Evolutionary conservation across 1,140 invertebrate genomes (phyloP).

Genomic region (Eumeta japonica): DNA sequence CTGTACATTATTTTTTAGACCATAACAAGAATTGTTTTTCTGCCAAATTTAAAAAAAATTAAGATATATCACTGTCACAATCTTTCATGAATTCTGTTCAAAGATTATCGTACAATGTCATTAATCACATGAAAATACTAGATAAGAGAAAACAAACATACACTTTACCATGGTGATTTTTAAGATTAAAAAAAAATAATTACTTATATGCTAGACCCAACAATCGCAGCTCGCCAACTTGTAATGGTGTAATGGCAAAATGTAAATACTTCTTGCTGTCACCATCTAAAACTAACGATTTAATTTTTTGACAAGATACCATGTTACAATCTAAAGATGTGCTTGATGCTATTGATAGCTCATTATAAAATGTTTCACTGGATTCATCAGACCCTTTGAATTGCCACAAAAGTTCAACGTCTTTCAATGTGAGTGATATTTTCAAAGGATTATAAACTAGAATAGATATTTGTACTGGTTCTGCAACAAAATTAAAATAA

Average conservation of each 20-base stretch:
- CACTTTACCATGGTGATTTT: too few species aligned
- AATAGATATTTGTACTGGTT: slow-evolving; percentile 78
- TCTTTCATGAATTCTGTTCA: too few species aligned
- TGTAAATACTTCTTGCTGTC: slow-evolving; percentile 35
- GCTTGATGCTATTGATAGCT: slow-evolving; percentile 35
- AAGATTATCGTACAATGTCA: too few species aligned
- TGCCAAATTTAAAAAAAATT: too few species aligned
- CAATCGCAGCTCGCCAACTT: slow-evolving; percentile 35
- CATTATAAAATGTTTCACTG: slow-evolving; percentile 32
- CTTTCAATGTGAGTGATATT: slow-evolving; percentile 68
- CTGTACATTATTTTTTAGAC: too few species aligned
- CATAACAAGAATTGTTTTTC: too few species aligned
- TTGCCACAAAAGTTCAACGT: slow-evolving; percentile 79
- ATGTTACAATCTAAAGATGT: slow-evolving; percentile 33
- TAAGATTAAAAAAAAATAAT: slow-evolving; percentile 13
- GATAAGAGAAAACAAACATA: too few species aligned
- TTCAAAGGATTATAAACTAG: slow-evolving; percentile 79
- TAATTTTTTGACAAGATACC: slow-evolving; percentile 43
- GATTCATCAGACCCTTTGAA: slow-evolving; percentile 55
- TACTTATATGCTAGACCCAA: slow-evolving; percentile 49
- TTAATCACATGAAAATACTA: too few species aligned
- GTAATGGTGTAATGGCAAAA: slow-evolving; percentile 43
- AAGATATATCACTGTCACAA: too few species aligned
- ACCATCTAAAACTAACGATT: slow-evolving; percentile 36
- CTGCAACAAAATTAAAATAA: slow-evolving; percentile 54